phyloP scores from a whole-genome alignment of 2,113 vertebrate genomes.

The Semnornis frantzii region DNA sequence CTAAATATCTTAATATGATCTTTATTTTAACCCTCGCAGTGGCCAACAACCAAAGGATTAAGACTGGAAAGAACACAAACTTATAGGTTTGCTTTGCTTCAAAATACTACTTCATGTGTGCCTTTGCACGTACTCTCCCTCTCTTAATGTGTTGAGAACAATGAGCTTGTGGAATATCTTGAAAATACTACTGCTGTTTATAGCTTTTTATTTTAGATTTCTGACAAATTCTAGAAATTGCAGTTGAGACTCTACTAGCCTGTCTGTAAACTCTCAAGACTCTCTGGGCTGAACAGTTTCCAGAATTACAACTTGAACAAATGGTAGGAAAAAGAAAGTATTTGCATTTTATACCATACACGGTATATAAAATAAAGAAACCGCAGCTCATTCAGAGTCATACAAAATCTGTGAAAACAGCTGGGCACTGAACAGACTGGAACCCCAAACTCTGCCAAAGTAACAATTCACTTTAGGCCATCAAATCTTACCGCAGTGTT shows the following conservation, averaged over 20 bases:
- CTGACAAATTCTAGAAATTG: not conserved
- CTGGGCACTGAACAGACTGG: not conserved
- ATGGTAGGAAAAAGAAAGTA: not conserved
- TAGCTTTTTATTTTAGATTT: constrained; percentile 15
- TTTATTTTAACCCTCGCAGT: not conserved
- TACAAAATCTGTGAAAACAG: not conserved
- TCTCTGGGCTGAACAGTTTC: not conserved
- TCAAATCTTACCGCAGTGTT: not conserved
- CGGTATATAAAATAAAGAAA: not conserved
- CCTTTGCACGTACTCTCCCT: not conserved
- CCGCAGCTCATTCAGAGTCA: not conserved
- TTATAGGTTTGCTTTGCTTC: not conserved
- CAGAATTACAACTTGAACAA: constrained; percentile 1
- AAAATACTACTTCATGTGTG: not conserved
- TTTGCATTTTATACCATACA: not conserved
- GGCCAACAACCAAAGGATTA: not conserved
- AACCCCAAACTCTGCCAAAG: not conserved
- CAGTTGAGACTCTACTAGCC: not conserved
- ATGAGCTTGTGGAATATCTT: not conserved
- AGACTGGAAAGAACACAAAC: not conserved
- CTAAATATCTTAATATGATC: not conserved
- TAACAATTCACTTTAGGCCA: not conserved
- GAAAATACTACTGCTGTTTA: not conserved
- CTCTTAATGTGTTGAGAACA: not conserved
- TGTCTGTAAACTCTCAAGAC: not conserved